phyloP scores from a whole-genome alignment of 2,113 vertebrate species.

The Egretta garzetta region DNA sequence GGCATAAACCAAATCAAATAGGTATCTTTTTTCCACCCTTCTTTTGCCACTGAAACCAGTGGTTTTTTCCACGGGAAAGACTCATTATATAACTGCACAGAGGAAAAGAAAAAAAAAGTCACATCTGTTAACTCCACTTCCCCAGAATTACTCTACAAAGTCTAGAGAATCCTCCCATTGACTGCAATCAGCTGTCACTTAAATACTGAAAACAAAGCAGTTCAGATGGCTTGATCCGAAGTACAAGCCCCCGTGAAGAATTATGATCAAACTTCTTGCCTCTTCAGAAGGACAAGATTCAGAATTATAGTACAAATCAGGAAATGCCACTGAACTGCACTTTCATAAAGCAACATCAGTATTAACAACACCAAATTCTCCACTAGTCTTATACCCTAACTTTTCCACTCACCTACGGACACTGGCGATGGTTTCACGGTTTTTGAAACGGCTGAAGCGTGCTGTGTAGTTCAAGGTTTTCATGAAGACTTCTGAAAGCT shows the following conservation, averaged over 20 bases:
- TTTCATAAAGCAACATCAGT: background rate
- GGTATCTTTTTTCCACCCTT: background rate
- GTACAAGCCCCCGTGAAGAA: background rate
- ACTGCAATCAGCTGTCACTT: background rate
- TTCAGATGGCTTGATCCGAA: background rate
- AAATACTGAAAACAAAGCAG: background rate
- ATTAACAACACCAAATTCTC: too few relatives aligned
- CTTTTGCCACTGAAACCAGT: background rate
- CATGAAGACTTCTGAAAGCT: conserved; percentile 97
- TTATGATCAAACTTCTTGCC: background rate
- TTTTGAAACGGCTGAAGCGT: conserved; percentile 97
- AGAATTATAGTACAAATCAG: background rate
- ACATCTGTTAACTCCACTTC: background rate
- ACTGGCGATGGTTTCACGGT: conserved; percentile 96
- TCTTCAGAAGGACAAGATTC: background rate
- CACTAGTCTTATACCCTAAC: accelerated
- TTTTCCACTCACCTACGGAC: conserved; percentile 84
- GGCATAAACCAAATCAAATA: background rate
- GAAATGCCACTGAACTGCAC: background rate
- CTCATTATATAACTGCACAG: background rate
- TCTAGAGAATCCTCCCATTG: background rate
- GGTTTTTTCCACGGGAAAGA: background rate
- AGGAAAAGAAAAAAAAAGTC: background rate
- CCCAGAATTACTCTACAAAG: background rate
- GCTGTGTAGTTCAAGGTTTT: conserved; percentile 96